Evolutionary conservation across 1,140 invertebrate genomes (phyloP), one percentile per base, ranked within the genome.

Genomic region (Drosophila nebulosa): DNA sequence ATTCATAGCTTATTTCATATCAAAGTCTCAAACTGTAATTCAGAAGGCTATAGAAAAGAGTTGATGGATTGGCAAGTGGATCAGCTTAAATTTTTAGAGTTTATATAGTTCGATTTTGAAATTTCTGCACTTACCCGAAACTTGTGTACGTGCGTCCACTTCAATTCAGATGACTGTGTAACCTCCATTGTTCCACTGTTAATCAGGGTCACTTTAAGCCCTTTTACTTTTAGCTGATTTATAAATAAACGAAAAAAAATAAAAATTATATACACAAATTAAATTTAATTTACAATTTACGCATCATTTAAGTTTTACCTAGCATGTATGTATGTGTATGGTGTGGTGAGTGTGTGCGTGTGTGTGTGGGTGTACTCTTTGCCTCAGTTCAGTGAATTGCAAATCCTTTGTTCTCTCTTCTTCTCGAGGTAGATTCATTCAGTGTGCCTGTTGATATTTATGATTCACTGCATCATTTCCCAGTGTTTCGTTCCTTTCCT

Each of bases 211-310:
- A 30, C 10, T 9, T 9, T 63, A 74, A 74, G 57, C 69, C 66
- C 42, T 63, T 77, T 63, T 62, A 70, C 22, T 72, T 74, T 56
- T 35, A 12, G 35, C 26, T 64, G 71, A 75, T 86, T 78, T 71
- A 62, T 63, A 78, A 74, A 69, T 74, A 79, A 74, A 57, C 3
- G 4, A 4, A 24, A 24, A 32, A 32, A 3, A 32, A 12, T 3
- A 32, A 32, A 32, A 32, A n/a, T n/a, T n/a, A n/a, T n/a, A n/a
- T n/a, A n/a, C n/a, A n/a, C n/a, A 32, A 32, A 32, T 60, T 79
- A 73, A 73, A 85, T 76, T 70, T 58, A 71, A 71, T 66, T 74
- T 60, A 58, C 53, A 22, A 32, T 67, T 50, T 67, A 85, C 78
- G 81, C 81, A 69, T 64, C 68, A 69, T 66, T 62, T 69, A 68